These are phyloP conservation scores for Dermatemys mawii DNA, from an alignment of 2,113 vertebrate genomes.

Conservation along the genomic window DNA sequence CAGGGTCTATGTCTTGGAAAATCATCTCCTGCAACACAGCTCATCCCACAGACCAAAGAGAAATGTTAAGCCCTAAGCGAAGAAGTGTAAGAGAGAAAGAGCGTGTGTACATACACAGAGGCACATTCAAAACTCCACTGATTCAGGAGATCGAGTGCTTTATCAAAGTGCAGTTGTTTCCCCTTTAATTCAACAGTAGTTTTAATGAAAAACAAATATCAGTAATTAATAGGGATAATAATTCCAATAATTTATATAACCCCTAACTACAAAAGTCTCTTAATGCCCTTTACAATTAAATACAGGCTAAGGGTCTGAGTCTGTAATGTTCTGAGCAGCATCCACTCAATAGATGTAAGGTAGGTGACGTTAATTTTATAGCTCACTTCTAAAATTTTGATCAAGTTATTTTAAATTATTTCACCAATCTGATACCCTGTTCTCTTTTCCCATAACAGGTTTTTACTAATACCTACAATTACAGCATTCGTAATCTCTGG, in stretches of 20 bases:
- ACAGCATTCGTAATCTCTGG: neutral
- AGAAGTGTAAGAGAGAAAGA: neutral
- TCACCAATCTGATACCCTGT: neutral
- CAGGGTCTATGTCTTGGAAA: rapidly evolving
- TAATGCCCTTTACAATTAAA: neutral
- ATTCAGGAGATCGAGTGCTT: neutral
- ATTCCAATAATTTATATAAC: neutral
- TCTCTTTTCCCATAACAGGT: neutral
- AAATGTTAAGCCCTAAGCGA: neutral
- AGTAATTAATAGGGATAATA: neutral
- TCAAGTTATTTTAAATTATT: neutral
- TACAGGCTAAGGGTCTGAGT: rapidly evolving
- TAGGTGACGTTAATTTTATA: neutral
- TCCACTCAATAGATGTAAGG: neutral
- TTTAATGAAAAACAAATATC: rapidly evolving
- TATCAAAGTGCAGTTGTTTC: neutral
- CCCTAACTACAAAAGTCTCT: neutral
- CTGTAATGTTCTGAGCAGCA: neutral
- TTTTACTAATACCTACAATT: neutral
- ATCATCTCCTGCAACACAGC: rapidly evolving
- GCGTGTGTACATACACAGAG: neutral
- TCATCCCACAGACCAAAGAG: neutral
- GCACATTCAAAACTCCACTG: neutral
- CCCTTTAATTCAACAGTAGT: neutral
- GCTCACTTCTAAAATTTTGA: neutral